Evolutionary conservation across 2,113 vertebrate genomes (phyloP), one percentile per base, ranked within the genome.

Genomic region (Paratilapia polleni): DNA sequence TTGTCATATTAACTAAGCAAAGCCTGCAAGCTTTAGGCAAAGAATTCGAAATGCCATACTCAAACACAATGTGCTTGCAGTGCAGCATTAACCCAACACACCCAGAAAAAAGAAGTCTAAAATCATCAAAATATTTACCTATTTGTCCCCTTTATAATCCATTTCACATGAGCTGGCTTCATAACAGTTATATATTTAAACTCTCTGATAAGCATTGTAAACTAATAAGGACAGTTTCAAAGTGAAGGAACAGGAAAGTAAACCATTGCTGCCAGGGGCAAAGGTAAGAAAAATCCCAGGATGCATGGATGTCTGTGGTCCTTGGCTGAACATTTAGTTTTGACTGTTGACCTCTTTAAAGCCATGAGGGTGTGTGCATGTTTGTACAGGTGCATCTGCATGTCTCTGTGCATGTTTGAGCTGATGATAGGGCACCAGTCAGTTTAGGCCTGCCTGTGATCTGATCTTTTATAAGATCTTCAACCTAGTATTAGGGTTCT

Each of bases 311-410:
- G 12, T 47, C 13, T 60, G 56, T 68, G 49, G 20, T 34, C 22
- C 9, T 87, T 91, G 84, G 89, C 84, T 83, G 82, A 79, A 87
- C 88, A 85, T 89, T 56, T 12, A 63, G 80, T 75, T 83, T 87
- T 85, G 52, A 58, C 80, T 70, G 63, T 66, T 80, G 73, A 66
- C 41, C 77, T 80, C 0, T 83, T 63, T 80, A 80, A 64, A 57
- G 47, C 19, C 58, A 24, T 31, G 58, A 54, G 64, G 13, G 17
- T 82, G 57, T 75, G 49, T 68, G 73, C 38, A 81, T 87, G 79
- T 87, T 85, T 89, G 75, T 8, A 26, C 80, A 77, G 60, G 77
- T 86, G 63, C 1, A 2, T 31, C 26, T 43, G 31, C 28, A 28
- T 20, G 52, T 34, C 26, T 81, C 22, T 68, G 74, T 74, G 56